phyloP scores from a whole-genome alignment of 1,140 invertebrate species.

The Sycophila sp. region DNA sequence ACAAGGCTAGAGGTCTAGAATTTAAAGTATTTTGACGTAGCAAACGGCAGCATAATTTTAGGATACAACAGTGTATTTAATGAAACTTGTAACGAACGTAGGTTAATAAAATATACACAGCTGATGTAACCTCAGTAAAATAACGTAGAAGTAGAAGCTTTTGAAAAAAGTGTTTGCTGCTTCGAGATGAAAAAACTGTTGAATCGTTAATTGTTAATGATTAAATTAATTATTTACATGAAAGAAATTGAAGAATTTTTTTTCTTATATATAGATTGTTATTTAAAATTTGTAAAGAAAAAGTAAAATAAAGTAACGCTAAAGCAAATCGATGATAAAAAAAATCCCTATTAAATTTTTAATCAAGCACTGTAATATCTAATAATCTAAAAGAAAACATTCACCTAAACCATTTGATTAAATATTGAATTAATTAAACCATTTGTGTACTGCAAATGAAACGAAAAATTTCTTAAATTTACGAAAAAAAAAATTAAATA shows the following conservation, averaged over 20 bases:
- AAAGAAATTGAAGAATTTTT: neutral
- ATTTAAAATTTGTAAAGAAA: slow-evolving; percentile 21
- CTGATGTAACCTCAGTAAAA: slow-evolving; percentile 22
- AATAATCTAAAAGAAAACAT: neutral
- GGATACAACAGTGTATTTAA: slow-evolving; percentile 13
- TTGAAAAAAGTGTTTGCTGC: slow-evolving; percentile 32
- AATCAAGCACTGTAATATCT: neutral
- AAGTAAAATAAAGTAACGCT: neutral
- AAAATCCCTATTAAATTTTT: slow-evolving; percentile 19
- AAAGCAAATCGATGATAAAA: neutral
- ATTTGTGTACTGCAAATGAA: neutral
- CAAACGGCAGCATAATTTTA: neutral
- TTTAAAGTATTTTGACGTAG: neutral
- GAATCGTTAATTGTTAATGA: slow-evolving; percentile 27
- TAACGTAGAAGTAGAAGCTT: slow-evolving; percentile 24
- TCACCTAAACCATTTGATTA: neutral
- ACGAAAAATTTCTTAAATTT: neutral
- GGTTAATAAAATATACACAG: slow-evolving; percentile 14
- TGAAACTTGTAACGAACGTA: slow-evolving; percentile 11
- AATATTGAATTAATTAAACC: neutral
- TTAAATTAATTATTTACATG: slow-evolving; percentile 5
- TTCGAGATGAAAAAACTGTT: slow-evolving; percentile 23
- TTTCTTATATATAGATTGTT: slow-evolving; percentile 12
- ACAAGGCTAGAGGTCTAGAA: no score
- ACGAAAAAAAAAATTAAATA: neutral